Percentiles rank a stretch among this genome's conserved stretches.
phyloP scores from a whole-genome alignment of 2,888 invertebrate genomes.

The Andrena haemorrhoa region DNA sequence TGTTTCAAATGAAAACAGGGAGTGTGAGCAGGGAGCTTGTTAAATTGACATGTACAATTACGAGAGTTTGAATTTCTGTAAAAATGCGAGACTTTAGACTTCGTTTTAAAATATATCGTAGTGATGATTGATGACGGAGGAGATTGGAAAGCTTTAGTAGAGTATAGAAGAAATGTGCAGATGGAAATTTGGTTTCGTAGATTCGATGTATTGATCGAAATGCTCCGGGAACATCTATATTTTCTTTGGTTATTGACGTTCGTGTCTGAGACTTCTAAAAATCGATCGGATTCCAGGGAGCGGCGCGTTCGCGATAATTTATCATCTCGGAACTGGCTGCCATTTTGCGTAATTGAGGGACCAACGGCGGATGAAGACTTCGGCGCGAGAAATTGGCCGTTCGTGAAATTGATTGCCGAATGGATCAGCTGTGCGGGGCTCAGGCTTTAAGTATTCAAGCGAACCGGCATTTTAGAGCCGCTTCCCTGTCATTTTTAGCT shows the following conservation, averaged over 20 bases:
- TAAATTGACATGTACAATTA: too few species aligned
- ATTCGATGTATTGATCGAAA: background rate
- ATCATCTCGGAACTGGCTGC: constrained; percentile 68
- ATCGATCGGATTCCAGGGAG: constrained; percentile 62
- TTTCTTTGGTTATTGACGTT: constrained; percentile 2
- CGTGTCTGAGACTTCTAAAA: constrained; percentile 52
- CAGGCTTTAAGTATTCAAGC: constrained; percentile 51
- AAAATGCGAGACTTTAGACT: too few species aligned
- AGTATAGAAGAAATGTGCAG: too few species aligned
- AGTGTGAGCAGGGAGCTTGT: background rate
- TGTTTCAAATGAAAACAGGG: background rate
- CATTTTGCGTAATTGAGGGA: constrained; percentile 72
- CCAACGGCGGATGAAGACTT: constrained; percentile 67
- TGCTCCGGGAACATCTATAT: constrained; percentile 22
- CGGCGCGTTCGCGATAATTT: constrained; percentile 69
- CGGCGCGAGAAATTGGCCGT: constrained; percentile 70
- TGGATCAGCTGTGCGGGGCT: constrained; percentile 55
- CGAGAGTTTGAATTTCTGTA: too few species aligned
- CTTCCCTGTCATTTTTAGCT: constrained; percentile 39
- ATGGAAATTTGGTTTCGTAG: background rate
- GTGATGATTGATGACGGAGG: too few species aligned
- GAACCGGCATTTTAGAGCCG: constrained; percentile 41
- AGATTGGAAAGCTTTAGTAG: too few species aligned
- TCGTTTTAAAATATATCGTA: too few species aligned
- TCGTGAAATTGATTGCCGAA: constrained; percentile 70